A percentile compares a stretch with the other conserved stretches of the same genome.
phyloP scores from a whole-genome alignment of 2,888 invertebrate genomes.

The Eilema griseolum region DNA sequence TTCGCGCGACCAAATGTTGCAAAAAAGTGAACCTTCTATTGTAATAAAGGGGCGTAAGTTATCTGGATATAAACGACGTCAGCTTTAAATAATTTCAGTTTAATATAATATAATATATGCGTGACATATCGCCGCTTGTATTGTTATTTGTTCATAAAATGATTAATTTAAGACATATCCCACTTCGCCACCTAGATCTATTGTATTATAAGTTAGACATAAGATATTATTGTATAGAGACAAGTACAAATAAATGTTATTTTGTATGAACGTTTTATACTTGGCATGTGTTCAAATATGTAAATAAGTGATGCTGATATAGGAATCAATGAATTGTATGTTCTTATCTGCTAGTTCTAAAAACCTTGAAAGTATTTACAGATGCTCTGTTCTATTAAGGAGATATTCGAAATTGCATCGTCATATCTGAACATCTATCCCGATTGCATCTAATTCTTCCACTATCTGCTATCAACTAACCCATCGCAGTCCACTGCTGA shows the following conservation, averaged over 20 bases:
- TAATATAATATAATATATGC: conserved; percentile 58
- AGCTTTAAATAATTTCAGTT: conserved; percentile 75
- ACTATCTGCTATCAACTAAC: too few relatives aligned
- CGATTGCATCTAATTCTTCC: too few relatives aligned
- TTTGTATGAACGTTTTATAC: conserved; percentile 50
- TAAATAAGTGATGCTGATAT: conserved; percentile 46
- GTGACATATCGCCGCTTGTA: conserved; percentile 63
- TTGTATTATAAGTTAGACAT: conserved; percentile 43
- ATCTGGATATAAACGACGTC: conserved; percentile 57
- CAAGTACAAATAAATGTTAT: conserved; percentile 60
- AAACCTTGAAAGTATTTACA: background rate
- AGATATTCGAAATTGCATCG: too few relatives aligned
- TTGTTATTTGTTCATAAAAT: conserved; percentile 59
- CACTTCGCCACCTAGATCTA: conserved; percentile 77
- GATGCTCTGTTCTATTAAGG: background rate
- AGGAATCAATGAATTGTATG: conserved; percentile 21
- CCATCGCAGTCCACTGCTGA: too few relatives aligned
- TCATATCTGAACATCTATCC: too few relatives aligned
- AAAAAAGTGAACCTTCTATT: conserved; percentile 39
- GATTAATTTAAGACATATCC: conserved; percentile 76
- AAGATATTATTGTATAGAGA: conserved; percentile 57
- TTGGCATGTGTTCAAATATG: conserved; percentile 48
- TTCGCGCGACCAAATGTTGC: conserved; percentile 33
- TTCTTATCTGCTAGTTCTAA: background rate
- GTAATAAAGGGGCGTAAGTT: conserved; percentile 52